A percentile compares a stretch with the other conserved stretches of the same genome.
phyloP scores from a whole-genome alignment of 2,113 vertebrate genomes.

The Notiomystis cincta region DNA sequence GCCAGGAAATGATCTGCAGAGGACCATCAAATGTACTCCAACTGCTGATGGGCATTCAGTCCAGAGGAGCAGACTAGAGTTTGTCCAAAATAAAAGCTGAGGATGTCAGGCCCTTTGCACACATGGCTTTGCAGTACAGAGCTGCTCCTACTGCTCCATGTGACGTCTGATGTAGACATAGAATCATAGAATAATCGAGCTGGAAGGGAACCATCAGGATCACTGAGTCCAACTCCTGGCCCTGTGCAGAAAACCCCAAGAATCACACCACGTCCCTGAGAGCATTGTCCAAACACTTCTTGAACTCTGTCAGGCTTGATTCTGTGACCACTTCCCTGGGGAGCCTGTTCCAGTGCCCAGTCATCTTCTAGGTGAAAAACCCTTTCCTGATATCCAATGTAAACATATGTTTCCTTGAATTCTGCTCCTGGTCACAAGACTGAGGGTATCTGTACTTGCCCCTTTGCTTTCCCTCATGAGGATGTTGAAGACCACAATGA shows the following conservation, averaged over 20 bases:
- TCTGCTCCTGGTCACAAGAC: not conserved
- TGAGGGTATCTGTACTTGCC: not conserved
- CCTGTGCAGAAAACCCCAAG: not conserved
- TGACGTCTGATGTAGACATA: not conserved
- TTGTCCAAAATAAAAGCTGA: not conserved
- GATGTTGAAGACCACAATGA: not conserved
- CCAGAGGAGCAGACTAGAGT: not conserved
- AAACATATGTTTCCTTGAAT: not conserved
- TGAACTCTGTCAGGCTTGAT: not conserved
- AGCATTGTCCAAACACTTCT: not conserved
- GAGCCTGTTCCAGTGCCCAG: too few species aligned
- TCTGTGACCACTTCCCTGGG: not conserved
- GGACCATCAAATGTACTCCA: not conserved
- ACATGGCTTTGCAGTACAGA: not conserved
- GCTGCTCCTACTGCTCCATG: not conserved
- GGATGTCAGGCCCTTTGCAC: not conserved
- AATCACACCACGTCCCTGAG: fast-evolving
- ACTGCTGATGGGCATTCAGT: not conserved
- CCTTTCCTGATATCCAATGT: not conserved
- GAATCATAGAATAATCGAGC: not conserved
- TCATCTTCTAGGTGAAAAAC: not conserved
- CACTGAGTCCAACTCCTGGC: not conserved
- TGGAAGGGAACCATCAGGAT: not conserved
- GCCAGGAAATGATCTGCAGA: fast-evolving
- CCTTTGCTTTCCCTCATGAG: not conserved